A percentile compares a stretch with the other conserved stretches of the same genome.
Conservation (phyloP, 2,888 invertebrate species). For the Diarsia brunnea region DNA sequence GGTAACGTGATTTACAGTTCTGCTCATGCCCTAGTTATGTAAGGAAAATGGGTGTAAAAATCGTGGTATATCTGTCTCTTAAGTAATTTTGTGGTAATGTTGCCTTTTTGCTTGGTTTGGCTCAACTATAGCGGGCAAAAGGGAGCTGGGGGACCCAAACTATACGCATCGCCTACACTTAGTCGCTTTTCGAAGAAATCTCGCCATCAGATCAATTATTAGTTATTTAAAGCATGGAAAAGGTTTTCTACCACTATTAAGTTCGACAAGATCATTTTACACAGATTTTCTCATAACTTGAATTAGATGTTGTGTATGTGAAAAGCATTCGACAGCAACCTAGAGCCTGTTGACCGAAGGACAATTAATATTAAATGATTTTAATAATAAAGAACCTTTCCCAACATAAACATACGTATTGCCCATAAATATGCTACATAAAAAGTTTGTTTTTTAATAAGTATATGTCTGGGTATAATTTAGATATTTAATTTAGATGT, state of each 20-base stretch:
- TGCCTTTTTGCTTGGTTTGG: neutral
- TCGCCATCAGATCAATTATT: neutral
- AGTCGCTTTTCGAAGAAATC: neutral
- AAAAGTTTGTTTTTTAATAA: neutral
- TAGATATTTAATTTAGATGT: neutral
- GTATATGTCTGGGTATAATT: neutral
- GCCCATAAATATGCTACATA: neutral
- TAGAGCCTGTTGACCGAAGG: neutral
- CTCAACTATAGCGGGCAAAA: no score
- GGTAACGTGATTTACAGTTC: conserved; percentile 39
- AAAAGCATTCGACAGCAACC: conserved; percentile 8
- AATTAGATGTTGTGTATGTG: neutral
- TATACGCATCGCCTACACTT: neutral
- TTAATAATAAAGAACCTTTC: neutral
- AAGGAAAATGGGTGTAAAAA: conserved; percentile 34
- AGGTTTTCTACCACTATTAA: neutral
- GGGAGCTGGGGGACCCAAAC: fast-evolving
- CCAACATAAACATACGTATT: no score
- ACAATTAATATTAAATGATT: conserved; percentile 1
- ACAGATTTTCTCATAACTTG: conserved; percentile 11
- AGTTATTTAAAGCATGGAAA: neutral
- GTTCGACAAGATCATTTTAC: neutral
- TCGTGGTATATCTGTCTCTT: neutral
- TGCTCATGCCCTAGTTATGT: conserved; percentile 25
- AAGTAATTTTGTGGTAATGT: neutral